Percentiles rank a stretch among this genome's conserved stretches.
phyloP scores from a whole-genome alignment of 1,140 invertebrate genomes.

The Radopholus similis region DNA sequence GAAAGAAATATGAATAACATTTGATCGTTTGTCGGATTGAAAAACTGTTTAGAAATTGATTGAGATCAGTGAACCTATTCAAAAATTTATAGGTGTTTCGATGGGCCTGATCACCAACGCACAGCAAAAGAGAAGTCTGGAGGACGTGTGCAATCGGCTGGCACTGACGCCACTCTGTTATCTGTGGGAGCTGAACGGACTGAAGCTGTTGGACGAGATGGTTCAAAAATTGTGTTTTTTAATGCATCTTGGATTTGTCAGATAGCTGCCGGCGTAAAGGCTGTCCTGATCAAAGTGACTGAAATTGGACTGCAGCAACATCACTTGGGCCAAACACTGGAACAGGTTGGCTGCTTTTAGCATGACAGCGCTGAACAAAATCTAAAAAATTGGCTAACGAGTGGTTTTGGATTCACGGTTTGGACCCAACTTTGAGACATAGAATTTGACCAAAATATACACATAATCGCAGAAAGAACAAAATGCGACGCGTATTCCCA shows the following conservation, averaged over 20 bases:
- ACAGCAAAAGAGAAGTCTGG: conserved; percentile 91
- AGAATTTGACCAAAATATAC: no score
- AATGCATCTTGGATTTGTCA: background rate
- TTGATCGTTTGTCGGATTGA: no score
- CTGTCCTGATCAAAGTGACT: conserved; percentile 84
- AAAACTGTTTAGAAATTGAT: no score
- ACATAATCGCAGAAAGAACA: no score
- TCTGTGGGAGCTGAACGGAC: conserved; percentile 88
- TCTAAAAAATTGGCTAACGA: no score
- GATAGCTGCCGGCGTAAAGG: conserved; percentile 73
- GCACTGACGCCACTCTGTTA: conserved; percentile 82
- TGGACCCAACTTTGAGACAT: no score
- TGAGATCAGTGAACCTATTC: no score
- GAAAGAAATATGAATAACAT: no score
- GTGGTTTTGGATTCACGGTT: no score
- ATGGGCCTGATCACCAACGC: conserved; percentile 94
- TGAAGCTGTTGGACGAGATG: conserved; percentile 92
- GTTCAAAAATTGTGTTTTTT: no score
- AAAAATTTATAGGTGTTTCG: conserved; percentile 88
- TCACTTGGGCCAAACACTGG: conserved; percentile 80
- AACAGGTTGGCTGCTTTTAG: conserved; percentile 67
- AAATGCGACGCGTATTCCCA: no score
- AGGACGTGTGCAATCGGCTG: conserved; percentile 92
- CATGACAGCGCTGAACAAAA: conserved; percentile 12
- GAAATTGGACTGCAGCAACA: conserved; percentile 71